Conservation (phyloP, 2,888 invertebrate species). For the Spodoptera littoralis region DNA sequence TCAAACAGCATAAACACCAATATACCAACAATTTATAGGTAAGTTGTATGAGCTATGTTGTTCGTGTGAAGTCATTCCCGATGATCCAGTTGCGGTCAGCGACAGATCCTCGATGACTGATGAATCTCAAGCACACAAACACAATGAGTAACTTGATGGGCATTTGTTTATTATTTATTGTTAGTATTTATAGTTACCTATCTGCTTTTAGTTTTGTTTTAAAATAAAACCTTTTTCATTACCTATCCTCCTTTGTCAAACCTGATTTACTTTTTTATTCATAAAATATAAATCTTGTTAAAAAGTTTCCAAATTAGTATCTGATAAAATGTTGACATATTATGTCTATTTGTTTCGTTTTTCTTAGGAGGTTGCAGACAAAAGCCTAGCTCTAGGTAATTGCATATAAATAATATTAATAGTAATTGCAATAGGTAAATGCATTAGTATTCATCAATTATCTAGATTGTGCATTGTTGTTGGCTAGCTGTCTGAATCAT, state of each 20-base stretch:
- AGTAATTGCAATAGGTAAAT: too few species aligned
- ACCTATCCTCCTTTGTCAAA: conserved; percentile 1
- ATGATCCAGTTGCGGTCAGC: background rate
- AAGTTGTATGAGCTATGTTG: too few species aligned
- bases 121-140: background rate
- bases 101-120: background rate
- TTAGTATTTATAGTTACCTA: background rate
- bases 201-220: too few species aligned
- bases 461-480: background rate
- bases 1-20: too few species aligned
- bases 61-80: too few species aligned
- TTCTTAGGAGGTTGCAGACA: background rate
- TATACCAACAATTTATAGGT: too few species aligned
- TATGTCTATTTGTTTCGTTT: too few species aligned
- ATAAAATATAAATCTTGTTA: background rate
- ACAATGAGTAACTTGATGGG: background rate
- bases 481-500: too few species aligned
- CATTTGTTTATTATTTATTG: conserved; percentile 14
- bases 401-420: too few species aligned
- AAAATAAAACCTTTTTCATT: conserved; percentile 4
- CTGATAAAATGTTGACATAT: conserved; percentile 10
- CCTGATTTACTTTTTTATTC: conserved; percentile 3
- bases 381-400: background rate
- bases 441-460: background rate
- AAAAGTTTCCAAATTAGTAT: conserved; percentile 1